Evolutionary conservation across 1,140 invertebrate genomes (phyloP).

Genomic region (Penaeus vannamei): DNA sequence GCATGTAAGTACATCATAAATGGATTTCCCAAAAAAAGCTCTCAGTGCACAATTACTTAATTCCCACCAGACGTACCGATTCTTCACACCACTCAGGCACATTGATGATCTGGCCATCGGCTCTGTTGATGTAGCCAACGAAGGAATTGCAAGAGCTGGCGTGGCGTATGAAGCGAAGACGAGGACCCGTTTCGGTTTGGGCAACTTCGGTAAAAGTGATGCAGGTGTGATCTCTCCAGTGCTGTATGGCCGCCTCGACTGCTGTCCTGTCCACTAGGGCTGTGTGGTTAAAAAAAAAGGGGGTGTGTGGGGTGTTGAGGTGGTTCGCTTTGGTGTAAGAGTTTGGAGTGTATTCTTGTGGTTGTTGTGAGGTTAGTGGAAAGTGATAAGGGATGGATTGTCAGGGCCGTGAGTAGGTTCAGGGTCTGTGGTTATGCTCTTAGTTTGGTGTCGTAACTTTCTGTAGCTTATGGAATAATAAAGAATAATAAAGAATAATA

Average conservation of each 20-base stretch:
- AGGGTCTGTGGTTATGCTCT: no score
- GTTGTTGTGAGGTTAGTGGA: no score
- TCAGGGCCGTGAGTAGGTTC: no score
- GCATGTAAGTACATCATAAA: neutral
- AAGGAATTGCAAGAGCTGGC: slow-evolving; percentile 69
- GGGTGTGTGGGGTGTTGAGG: no score
- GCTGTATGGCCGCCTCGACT: slow-evolving; percentile 4
- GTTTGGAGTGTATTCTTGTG: no score
- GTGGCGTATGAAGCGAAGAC: slow-evolving; percentile 20
- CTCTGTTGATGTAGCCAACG: slow-evolving; percentile 68
- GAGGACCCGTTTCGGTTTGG: neutral
- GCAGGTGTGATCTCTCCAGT: slow-evolving; percentile 46
- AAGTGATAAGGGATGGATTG: no score
- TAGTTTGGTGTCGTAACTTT: no score
- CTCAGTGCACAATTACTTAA: slow-evolving; percentile 68
- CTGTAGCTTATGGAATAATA: no score
- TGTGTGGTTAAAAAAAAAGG: neutral
- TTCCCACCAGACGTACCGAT: slow-evolving; percentile 66
- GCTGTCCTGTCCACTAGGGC: neutral
- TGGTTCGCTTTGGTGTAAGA: no score
- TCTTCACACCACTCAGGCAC: neutral
- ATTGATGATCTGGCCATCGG: slow-evolving; percentile 67
- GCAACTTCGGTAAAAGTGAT: neutral
- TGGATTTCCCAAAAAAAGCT: neutral
- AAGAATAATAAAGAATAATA: no score